Evolutionary conservation across 1,140 invertebrate genomes (phyloP).

Genomic region (Drosophila parabipectinata): DNA sequence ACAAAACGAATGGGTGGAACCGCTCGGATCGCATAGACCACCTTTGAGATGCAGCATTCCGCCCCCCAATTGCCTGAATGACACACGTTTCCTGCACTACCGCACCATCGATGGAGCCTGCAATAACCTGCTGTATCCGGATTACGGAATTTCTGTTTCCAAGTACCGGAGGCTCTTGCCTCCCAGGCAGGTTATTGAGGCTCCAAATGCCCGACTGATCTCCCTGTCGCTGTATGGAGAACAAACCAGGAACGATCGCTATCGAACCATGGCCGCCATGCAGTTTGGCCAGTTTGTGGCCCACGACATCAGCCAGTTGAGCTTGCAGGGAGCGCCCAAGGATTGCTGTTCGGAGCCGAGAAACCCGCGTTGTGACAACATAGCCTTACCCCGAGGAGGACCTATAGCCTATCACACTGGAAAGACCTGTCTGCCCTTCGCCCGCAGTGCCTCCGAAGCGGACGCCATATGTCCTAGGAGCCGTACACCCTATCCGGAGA

Average conservation of each 20-base stretch:
- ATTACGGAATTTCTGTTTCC: constrained; percentile 90
- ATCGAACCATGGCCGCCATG: constrained; percentile 90
- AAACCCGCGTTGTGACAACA: constrained; percentile 90
- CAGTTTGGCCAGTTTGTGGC: constrained; percentile 94
- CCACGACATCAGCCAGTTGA: constrained; percentile 91
- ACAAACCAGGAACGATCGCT: constrained; percentile 87
- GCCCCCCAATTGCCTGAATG: constrained; percentile 60
- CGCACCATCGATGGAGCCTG: constrained; percentile 93
- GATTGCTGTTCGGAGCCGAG: constrained; percentile 75
- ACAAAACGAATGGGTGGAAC: constrained; percentile 23
- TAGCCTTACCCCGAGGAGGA: constrained; percentile 92
- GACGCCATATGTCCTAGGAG: constrained; percentile 87
- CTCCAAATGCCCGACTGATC: constrained; percentile 89
- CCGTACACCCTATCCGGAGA: constrained; percentile 87
- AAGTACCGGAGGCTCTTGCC: constrained; percentile 89
- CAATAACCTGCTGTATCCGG: constrained; percentile 91
- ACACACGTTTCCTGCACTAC: constrained; percentile 86
- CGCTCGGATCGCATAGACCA: background rate
- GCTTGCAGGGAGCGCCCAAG: constrained; percentile 88
- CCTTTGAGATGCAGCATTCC: constrained; percentile 57
- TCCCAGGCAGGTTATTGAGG: constrained; percentile 87
- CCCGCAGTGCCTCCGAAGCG: constrained; percentile 89
- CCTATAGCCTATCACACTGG: constrained; percentile 88
- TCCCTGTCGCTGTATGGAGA: constrained; percentile 88
- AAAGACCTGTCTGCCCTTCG: constrained; percentile 91